These are phyloP conservation scores for Troglohyphantes excavatus DNA, from an alignment of 2,888 invertebrate species.

Conservation along the genomic window DNA sequence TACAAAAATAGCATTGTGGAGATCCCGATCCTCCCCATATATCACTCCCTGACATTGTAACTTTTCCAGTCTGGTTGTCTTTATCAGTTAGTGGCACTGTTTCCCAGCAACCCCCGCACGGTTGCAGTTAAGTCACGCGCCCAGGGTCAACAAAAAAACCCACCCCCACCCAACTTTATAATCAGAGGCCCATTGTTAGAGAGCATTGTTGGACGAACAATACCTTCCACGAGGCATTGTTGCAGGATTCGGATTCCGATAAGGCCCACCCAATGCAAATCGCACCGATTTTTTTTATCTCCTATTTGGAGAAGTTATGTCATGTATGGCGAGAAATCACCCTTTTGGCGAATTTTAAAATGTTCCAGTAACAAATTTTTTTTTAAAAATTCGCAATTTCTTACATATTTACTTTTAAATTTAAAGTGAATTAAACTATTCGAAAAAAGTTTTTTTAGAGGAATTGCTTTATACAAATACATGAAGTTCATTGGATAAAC, in stretches of 20 bases:
- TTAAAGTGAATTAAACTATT: too few species aligned
- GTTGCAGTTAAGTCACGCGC: constrained; percentile 59
- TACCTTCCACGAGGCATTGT: constrained; percentile 61
- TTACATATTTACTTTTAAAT: too few species aligned
- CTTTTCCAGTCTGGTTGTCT: background rate
- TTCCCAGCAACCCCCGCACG: constrained; percentile 27
- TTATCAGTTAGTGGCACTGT: background rate
- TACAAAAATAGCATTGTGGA: too few species aligned
- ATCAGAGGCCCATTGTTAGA: constrained; percentile 60
- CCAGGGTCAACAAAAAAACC: constrained; percentile 37
- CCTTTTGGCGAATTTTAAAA: too few species aligned
- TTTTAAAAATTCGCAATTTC: too few species aligned
- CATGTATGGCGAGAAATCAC: too few species aligned
- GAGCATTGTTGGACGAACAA: constrained; percentile 61
- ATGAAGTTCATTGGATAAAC: too few species aligned
- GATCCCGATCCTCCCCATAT: background rate
- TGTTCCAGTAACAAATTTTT: too few species aligned
- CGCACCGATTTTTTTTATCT: constrained; percentile 23
- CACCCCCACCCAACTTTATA: constrained; percentile 17
- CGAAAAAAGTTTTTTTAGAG: too few species aligned
- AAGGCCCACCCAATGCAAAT: constrained; percentile 64
- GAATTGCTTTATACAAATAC: too few species aligned
- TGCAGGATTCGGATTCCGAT: constrained; percentile 70
- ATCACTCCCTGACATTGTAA: background rate
- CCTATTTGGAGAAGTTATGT: too few species aligned